phyloP scores from a whole-genome alignment of 2,797 vertebrate genomes.

The Gobio occitaniae region DNA sequence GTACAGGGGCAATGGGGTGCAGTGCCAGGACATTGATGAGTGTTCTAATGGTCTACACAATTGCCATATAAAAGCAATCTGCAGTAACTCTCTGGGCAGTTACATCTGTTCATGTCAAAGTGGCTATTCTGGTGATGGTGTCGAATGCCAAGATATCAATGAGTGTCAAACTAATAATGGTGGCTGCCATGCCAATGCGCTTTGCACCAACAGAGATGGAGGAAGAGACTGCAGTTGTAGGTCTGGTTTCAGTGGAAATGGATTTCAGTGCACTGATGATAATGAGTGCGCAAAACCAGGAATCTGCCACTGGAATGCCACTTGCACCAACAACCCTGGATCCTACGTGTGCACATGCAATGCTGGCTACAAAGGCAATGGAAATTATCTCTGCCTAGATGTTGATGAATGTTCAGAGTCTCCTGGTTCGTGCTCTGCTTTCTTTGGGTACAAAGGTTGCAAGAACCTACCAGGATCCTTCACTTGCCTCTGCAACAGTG shows the following conservation, averaged over 20 bases:
- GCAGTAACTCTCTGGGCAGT: constrained; percentile 79
- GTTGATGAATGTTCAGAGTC: constrained; percentile 83
- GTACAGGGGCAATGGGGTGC: constrained; percentile 75
- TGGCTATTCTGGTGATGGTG: constrained; percentile 80
- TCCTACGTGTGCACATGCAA: constrained; percentile 83
- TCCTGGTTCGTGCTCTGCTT: constrained; percentile 73
- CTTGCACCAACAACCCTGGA: constrained; percentile 83
- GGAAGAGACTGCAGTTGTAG: constrained; percentile 76
- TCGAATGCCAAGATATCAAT: constrained; percentile 77
- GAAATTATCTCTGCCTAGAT: constrained; percentile 85
- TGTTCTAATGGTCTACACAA: constrained; percentile 71
- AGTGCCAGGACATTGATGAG: constrained; percentile 81
- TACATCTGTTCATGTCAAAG: constrained; percentile 76
- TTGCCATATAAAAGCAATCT: constrained; percentile 75
- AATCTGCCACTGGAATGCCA: constrained; percentile 86
- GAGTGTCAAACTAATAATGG: constrained; percentile 80
- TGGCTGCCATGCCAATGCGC: constrained; percentile 75
- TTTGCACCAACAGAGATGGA: constrained; percentile 79
- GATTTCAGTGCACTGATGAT: constrained; percentile 75
- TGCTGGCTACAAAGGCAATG: constrained; percentile 83
- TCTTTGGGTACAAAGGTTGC: constrained; percentile 80
- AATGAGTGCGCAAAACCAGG: constrained; percentile 74
- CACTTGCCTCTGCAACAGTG: constrained; percentile 76
- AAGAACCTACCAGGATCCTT: constrained; percentile 80
- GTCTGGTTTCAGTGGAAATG: constrained; percentile 78